Base-by-base conservation (phyloP, 1,140 invertebrate genomes). In the Cherax destructor region DNA sequence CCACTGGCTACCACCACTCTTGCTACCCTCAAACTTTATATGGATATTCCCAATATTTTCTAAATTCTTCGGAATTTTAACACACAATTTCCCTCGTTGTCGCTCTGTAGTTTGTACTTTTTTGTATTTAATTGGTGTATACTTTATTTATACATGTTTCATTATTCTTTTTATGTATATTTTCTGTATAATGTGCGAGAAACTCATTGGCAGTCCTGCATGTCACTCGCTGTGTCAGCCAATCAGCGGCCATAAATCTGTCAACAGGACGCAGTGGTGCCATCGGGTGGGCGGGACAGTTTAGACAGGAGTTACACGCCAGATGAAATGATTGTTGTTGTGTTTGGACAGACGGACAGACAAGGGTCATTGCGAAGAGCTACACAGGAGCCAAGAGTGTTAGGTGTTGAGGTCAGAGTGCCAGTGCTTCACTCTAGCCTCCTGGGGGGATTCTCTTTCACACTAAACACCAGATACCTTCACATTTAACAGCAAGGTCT, bases 161-260 rank as follows among this genome's bases (percentile, higher is more conserved):
- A 65, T 13, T 18, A 6, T 18, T 21, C 18, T 65, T 65, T 65
- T 18, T 6, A 65, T 5, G 5, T 65, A 18, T 65, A 21, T 65
- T 65, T 65, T 74, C 7, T 74, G 24, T 74, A 74, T 74, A 30
- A 21, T 30, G 24, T 74, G 30, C 7, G 69, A 74, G 24, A 65
- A 69, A 74, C 69, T 74, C n/a, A 74, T 74, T 74, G 69, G 69
- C 69, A 74, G n/a, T 74, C 49, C 56, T 47, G 86, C 86, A 81
- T 61, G 79, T 88, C 86, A 88, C 86, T 69, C 86, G 78, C 79
- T 74, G 52, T 88, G 86, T 88, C 86, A 81, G 86, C 86, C 86
- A 88, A 88, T 88, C 86, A 88, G 86, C 78, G 86, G 79, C 59
- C 86, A 88, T 88, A 81, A 88, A 88, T 88, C 86, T 88, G 86